Evolutionary conservation across 2,888 invertebrate genomes (phyloP).

Genomic region (Acanthosepion esculentum): DNA sequence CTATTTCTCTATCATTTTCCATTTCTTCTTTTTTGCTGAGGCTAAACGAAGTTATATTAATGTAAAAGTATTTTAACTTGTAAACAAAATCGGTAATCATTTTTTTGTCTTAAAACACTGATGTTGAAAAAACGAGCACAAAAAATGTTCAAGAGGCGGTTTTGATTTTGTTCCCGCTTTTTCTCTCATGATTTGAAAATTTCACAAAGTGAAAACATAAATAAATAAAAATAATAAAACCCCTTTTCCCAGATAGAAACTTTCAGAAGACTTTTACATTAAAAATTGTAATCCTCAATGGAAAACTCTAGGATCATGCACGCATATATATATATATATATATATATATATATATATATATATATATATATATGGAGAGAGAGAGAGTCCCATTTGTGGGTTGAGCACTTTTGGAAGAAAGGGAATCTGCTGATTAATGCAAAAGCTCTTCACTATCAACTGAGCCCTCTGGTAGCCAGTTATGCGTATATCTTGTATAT

Average conservation of each 20-base stretch:
- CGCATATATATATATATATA: not conserved
- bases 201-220: not conserved
- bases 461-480: too few relatives aligned
- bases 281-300: not conserved
- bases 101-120: not conserved
- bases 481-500: too few relatives aligned
- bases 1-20: too few relatives aligned
- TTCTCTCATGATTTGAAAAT: not conserved
- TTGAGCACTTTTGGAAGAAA: too few relatives aligned
- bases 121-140: not conserved
- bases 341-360: not conserved
- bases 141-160: not conserved
- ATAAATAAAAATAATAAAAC: not conserved
- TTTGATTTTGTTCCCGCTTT: not conserved
- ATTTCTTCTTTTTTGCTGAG: not conserved
- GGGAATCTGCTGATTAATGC: too few relatives aligned
- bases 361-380: not conserved
- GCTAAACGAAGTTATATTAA: not conserved
- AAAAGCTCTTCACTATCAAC: too few relatives aligned
- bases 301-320: not conserved
- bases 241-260: not conserved
- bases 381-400: too few relatives aligned
- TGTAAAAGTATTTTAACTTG: not conserved
- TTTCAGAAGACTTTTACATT: not conserved
- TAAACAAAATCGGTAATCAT: not conserved